Evolutionary conservation across 2,888 invertebrate genomes (phyloP), one percentile per base, ranked within the genome.

Genomic region (Noctua janthina): DNA sequence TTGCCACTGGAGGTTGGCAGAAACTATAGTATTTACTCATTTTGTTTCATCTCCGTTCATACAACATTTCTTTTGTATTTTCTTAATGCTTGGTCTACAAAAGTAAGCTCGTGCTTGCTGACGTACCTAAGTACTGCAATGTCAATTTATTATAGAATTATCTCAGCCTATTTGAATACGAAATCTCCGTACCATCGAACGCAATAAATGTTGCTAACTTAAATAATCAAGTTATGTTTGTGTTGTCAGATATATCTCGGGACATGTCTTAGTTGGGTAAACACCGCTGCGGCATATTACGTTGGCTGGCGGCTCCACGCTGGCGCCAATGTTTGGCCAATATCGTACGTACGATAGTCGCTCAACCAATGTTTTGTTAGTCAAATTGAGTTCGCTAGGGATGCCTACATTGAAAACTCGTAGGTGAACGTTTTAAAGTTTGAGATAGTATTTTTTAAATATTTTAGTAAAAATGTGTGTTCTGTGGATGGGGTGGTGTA

Each of bases 211-310:
- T 86, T 85, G 29, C 49, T 70, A 90, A 90, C 82, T 91, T 87
- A 85, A 89, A 89, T 91, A 91, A 89, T 89, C 83, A 79, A 85
- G 79, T 84, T 82, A 82, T 87, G 83, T 90, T 88, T 91, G 78
- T 88, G 76, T 81, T 87, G 82, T 77, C 72, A 78, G 83, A 87
- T 86, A 87, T 84, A 86, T 87, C 78, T 83, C 68, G 78, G 69
- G 85, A 76, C 74, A 84, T 85, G 85, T 83, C 90, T 88, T 78
- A 85, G 79, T 76, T 84, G 74, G 46, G 86, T 83, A 90, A 90
- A 91, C 83, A 90, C 68, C 69, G 68, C 67, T 85, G 85, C 69
- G 84, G 86, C 76, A 81, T 88, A 88, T 89, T 89, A 82, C 76
- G 77, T 83, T 66, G 67, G 81, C 64, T 76, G 80, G 66, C 35